A percentile compares a stretch with the other conserved stretches of the same genome.
These are phyloP conservation scores for Chionoecetes opilio DNA, from an alignment of 1,140 invertebrate species.

Conservation along the genomic window DNA sequence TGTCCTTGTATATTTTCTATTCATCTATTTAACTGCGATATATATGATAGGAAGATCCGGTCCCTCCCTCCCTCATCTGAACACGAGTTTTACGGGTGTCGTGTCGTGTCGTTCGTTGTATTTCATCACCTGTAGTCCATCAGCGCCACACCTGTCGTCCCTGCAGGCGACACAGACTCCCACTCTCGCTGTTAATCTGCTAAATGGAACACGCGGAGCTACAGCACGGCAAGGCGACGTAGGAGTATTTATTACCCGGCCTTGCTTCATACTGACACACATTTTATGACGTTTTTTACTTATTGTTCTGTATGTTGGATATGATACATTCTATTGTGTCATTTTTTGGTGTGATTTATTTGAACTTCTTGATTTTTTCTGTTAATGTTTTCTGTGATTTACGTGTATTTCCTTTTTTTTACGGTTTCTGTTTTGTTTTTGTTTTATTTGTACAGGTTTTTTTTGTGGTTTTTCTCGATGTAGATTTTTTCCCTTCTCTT, in stretches of 20 bases:
- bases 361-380: not conserved
- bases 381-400: too few relatives aligned
- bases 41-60: too few relatives aligned
- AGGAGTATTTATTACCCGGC: not conserved
- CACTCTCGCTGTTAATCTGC: conserved; percentile 1
- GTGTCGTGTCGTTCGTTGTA: too few relatives aligned
- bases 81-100: too few relatives aligned
- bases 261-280: not conserved
- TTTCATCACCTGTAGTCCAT: too few relatives aligned
- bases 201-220: not conserved
- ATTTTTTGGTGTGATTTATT: not conserved
- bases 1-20: too few relatives aligned
- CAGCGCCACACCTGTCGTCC: too few relatives aligned
- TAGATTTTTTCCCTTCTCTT: not conserved
- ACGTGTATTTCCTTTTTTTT: not conserved
- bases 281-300: not conserved
- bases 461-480: not conserved
- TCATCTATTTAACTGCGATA: too few relatives aligned
- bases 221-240: not conserved
- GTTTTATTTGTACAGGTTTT: conserved; percentile 11
- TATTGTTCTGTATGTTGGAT: not conserved
- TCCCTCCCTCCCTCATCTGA: too few relatives aligned
- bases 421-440: not conserved
- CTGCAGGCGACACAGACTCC: not conserved
- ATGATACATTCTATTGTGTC: not conserved